Percentiles rank a stretch among this genome's conserved stretches.
Evolutionary conservation across 2,113 vertebrate species (phyloP).

Genomic region (Pipra filicauda): DNA sequence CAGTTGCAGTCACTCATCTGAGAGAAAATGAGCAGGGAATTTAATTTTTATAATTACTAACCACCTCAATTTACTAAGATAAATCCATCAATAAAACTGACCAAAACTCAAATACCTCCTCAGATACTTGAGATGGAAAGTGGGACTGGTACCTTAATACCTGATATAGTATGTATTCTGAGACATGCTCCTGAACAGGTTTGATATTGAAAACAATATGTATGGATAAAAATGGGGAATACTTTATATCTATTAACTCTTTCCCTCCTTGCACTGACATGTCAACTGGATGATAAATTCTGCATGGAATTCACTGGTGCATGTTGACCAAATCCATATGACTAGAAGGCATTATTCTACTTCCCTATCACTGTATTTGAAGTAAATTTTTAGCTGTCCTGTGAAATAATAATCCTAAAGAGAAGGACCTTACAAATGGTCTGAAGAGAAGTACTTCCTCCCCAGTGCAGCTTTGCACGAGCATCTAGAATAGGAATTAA

Average conservation of each 20-base stretch:
- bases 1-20: background rate
- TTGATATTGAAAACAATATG: background rate
- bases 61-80: rapidly evolving
- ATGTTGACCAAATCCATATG: background rate
- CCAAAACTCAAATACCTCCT: background rate
- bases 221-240: background rate
- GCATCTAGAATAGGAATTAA: background rate
- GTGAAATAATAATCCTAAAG: background rate
- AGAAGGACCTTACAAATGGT: background rate
- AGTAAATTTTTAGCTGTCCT: background rate
- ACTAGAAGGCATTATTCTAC: background rate
- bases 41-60: background rate
- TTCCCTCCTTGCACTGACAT: background rate
- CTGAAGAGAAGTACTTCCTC: background rate
- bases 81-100: background rate
- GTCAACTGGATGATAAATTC: background rate
- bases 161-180: background rate
- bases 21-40: background rate
- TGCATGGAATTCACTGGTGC: background rate
- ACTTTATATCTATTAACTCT: background rate
- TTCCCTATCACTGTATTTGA: background rate
- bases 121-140: background rate
- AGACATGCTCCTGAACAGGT: background rate
- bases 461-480: background rate
- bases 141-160: background rate